phyloP scores from a whole-genome alignment of 2,113 vertebrate genomes.

The Ginglymostoma cirratum region DNA sequence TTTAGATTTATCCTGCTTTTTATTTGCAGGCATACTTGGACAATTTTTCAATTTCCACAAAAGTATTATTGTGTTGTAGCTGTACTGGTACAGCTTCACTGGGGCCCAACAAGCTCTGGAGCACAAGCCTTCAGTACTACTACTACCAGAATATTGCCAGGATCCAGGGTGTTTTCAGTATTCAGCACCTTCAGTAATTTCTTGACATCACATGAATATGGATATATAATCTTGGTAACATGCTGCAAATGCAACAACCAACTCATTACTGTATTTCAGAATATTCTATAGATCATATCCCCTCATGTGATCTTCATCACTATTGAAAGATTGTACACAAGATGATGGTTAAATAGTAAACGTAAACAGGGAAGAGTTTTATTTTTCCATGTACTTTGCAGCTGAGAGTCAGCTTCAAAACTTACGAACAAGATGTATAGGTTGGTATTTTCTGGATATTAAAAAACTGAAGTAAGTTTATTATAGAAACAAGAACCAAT shows the following conservation, averaged over 20 bases:
- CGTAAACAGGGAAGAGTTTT: background rate
- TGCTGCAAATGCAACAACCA: background rate
- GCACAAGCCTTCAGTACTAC: too few relatives aligned
- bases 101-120: too few relatives aligned
- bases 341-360: background rate
- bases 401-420: background rate
- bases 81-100: too few relatives aligned
- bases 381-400: background rate
- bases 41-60: too few relatives aligned
- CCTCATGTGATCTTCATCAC: background rate
- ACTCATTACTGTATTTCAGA: background rate
- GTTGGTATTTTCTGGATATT: background rate
- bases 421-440: background rate
- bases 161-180: too few relatives aligned
- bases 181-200: too few relatives aligned
- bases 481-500: background rate
- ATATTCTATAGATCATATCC: background rate
- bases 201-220: too few relatives aligned
- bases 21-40: too few relatives aligned
- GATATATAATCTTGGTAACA: background rate
- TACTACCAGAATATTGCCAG: too few relatives aligned
- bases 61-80: too few relatives aligned
- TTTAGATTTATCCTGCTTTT: too few relatives aligned
- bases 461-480: background rate
- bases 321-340: background rate